A percentile compares a stretch with the other conserved stretches of the same genome.
Evolutionary conservation across 2,797 vertebrate species (phyloP).

Genomic region (Corythornis leucogaster): DNA sequence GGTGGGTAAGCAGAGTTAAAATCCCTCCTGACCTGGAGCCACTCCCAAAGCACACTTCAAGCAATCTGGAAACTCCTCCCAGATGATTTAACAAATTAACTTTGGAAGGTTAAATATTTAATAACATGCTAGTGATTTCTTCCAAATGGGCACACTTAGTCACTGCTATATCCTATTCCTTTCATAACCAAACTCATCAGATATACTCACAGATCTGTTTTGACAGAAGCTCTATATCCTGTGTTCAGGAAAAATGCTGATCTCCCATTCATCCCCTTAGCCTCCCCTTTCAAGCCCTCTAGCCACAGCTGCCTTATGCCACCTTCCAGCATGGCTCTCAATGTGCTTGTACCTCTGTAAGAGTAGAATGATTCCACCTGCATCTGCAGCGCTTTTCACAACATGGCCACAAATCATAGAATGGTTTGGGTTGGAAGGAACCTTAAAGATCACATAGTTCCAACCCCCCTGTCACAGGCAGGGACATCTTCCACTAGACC

Average conservation of each 20-base stretch:
- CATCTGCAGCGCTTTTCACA: background rate
- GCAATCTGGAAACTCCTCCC: background rate
- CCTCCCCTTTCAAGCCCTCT: background rate
- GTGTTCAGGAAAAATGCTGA: background rate
- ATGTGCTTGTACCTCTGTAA: rapidly evolving
- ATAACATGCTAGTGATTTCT: background rate
- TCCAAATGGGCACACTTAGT: background rate
- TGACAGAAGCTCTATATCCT: background rate
- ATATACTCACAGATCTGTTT: background rate
- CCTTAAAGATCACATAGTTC: too few relatives aligned
- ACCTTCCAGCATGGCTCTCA: background rate
- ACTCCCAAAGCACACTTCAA: background rate
- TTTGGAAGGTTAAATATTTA: slow-evolving; percentile 27
- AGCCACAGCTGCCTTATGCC: background rate
- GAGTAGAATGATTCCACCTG: background rate
- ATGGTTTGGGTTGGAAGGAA: too few relatives aligned
- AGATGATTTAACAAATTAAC: background rate
- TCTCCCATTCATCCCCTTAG: background rate
- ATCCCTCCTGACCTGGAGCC: background rate
- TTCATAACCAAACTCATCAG: background rate
- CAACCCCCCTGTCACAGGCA: too few relatives aligned
- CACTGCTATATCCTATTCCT: background rate
- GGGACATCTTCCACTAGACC: too few relatives aligned
- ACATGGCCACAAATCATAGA: background rate
- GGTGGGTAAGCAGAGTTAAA: background rate